Percentiles rank a stretch among this genome's conserved stretches.
Conservation (phyloP, 2,888 invertebrate genomes). For the Oscheius onirici region DNA sequence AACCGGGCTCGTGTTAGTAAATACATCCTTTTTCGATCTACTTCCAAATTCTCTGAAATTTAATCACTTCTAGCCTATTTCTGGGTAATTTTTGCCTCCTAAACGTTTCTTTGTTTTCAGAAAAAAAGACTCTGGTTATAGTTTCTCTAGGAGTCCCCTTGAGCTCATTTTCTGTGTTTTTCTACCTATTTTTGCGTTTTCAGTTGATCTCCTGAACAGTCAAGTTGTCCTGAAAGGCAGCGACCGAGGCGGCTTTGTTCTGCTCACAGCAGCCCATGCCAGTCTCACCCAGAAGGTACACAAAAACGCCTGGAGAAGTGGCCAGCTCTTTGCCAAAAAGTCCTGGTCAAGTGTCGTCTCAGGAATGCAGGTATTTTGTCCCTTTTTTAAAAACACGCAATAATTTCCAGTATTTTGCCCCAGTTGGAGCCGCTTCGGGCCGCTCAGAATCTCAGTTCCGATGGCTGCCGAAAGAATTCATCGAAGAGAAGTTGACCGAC, state of each 20-base stretch:
- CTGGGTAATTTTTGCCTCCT: too few relatives aligned
- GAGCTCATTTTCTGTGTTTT: too few relatives aligned
- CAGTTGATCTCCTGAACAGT: constrained; percentile 87
- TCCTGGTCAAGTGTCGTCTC: constrained; percentile 94
- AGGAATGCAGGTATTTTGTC: constrained; percentile 85
- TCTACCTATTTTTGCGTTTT: background rate
- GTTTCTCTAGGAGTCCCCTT: too few relatives aligned
- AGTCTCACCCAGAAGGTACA: constrained; percentile 87
- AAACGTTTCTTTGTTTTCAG: too few relatives aligned
- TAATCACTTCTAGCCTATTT: too few relatives aligned
- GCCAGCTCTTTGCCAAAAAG: constrained; percentile 88
- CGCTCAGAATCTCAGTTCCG: constrained; percentile 76
- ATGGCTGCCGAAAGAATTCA: constrained; percentile 93
- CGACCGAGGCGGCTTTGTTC: constrained; percentile 95
- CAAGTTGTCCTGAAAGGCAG: constrained; percentile 90
- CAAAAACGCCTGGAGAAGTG: constrained; percentile 85
- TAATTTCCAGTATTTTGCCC: constrained; percentile 86
- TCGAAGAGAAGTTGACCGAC: constrained; percentile 77
- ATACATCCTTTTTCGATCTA: too few relatives aligned
- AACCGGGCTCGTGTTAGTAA: too few relatives aligned
- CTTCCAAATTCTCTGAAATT: too few relatives aligned
- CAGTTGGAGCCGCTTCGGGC: constrained; percentile 79
- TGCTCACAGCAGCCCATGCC: constrained; percentile 93
- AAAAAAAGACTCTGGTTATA: too few relatives aligned
- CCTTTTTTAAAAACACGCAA: background rate